These are phyloP conservation scores for Eustalomyia histrio DNA, from an alignment of 2,888 invertebrate species.

Conservation along the genomic window DNA sequence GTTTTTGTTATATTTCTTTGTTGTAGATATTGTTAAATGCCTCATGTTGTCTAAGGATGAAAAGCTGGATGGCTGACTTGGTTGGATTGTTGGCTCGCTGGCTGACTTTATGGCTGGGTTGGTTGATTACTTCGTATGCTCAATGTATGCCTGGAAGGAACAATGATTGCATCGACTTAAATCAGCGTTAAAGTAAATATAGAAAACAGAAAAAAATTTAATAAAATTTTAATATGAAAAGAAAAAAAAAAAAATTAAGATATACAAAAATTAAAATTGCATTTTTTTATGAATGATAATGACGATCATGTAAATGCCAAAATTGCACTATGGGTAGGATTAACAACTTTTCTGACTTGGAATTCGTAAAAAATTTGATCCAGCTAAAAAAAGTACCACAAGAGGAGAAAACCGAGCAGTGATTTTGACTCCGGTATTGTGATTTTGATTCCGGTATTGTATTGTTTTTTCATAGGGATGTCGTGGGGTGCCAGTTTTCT, in stretches of 20 bases:
- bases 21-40: slow-evolving; percentile 31
- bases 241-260: slow-evolving; percentile 32
- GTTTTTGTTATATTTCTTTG: slow-evolving; percentile 26
- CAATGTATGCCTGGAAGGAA: slow-evolving; percentile 28
- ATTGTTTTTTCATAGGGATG: too few species aligned
- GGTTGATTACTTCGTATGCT: slow-evolving; percentile 10
- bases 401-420: too few species aligned
- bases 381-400: too few species aligned
- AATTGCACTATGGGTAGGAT: slow-evolving; percentile 16
- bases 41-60: slow-evolving; percentile 37
- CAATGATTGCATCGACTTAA: slow-evolving; percentile 50
- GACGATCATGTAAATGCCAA: slow-evolving; percentile 30
- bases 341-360: too few species aligned
- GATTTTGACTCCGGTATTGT: too few species aligned
- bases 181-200: slow-evolving; percentile 56
- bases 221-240: slow-evolving; percentile 28
- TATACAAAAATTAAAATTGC: slow-evolving; percentile 38
- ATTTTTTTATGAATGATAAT: slow-evolving; percentile 23
- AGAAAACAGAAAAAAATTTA: slow-evolving; percentile 23
- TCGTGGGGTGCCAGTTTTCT: too few species aligned
- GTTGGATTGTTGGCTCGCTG: slow-evolving; percentile 16
- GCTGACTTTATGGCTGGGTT: slow-evolving; percentile 40
- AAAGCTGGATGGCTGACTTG: slow-evolving; percentile 21
- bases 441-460: too few species aligned
- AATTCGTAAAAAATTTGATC: too few species aligned